phyloP scores from a whole-genome alignment of 2,888 invertebrate species.

The Tachystola acroxantha region DNA sequence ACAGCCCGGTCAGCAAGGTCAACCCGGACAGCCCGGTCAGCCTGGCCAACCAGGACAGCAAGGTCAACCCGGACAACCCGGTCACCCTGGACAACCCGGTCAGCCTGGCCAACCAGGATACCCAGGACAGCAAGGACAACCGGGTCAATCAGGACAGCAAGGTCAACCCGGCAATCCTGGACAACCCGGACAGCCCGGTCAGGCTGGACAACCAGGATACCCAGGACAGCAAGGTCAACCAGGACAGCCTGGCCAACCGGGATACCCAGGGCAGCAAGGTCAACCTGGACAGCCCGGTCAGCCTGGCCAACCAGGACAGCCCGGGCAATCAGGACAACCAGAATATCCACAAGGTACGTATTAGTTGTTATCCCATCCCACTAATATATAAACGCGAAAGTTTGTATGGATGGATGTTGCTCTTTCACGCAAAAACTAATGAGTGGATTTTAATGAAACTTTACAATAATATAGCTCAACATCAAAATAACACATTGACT shows the following conservation, averaged over 20 bases:
- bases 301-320: slow-evolving; percentile 13
- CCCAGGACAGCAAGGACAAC: slow-evolving; percentile 28
- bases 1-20: slow-evolving; percentile 19
- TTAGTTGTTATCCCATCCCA: no score
- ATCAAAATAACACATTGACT: no score
- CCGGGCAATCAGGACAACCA: slow-evolving; percentile 7
- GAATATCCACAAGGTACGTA: slow-evolving; percentile 7
- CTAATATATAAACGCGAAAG: no score
- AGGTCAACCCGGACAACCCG: slow-evolving; percentile 21
- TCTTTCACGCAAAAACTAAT: no score
- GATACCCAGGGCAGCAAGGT: slow-evolving; percentile 12
- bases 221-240: slow-evolving; percentile 44
- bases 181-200: slow-evolving; percentile 22
- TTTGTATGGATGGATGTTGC: no score
- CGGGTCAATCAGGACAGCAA: slow-evolving; percentile 36
- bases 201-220: slow-evolving; percentile 28
- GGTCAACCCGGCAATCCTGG: slow-evolving; percentile 36
- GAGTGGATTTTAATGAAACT: no score
- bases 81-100: slow-evolving; percentile 34
- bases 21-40: slow-evolving; percentile 18
- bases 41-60: slow-evolving; percentile 19
- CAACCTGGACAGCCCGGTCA: slow-evolving; percentile 14
- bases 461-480: no score
- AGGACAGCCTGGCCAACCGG: slow-evolving; percentile 18
- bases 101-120: slow-evolving; percentile 30